Percentiles rank a stretch among this genome's conserved stretches.
These are phyloP conservation scores for Gonatopus flavifemur DNA, from an alignment of 1,140 invertebrate species.

Conservation along the genomic window DNA sequence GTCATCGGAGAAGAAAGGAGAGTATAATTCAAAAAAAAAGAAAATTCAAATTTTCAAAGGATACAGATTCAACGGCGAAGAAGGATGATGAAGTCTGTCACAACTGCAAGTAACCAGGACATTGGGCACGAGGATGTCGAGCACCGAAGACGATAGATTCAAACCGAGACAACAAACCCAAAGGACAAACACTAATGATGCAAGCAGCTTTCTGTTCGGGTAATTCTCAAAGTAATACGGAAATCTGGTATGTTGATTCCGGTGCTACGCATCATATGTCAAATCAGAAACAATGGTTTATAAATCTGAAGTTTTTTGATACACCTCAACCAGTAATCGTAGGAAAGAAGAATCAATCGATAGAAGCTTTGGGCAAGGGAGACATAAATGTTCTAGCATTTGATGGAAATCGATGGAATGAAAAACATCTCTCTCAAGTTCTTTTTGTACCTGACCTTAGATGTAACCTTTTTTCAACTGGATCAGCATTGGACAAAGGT, in stretches of 20 bases:
- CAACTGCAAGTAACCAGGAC: slow-evolving; percentile 8
- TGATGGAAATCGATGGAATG: slow-evolving; percentile 22
- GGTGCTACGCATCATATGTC: slow-evolving; percentile 32
- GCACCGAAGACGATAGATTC: background rate
- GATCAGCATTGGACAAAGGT: slow-evolving; percentile 34
- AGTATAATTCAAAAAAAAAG: background rate
- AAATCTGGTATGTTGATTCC: slow-evolving; percentile 20
- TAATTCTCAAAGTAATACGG: background rate
- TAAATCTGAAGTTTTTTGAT: slow-evolving; percentile 4
- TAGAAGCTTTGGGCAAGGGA: slow-evolving; percentile 27
- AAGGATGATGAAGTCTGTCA: slow-evolving; percentile 3
- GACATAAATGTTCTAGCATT: slow-evolving; percentile 33
- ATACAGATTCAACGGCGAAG: background rate
- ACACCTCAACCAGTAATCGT: slow-evolving; percentile 14
- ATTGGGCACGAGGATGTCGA: slow-evolving; percentile 11
- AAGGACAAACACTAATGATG: slow-evolving; percentile 5
- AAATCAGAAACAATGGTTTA: slow-evolving; percentile 18
- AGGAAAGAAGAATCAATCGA: slow-evolving; percentile 22
- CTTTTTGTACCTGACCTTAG: slow-evolving; percentile 49
- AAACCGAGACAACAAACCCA: slow-evolving; percentile 1
- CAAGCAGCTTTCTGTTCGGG: slow-evolving; percentile 5
- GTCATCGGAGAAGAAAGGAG: slow-evolving; percentile 2
- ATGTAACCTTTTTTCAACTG: slow-evolving; percentile 51
- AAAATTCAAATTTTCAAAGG: background rate
- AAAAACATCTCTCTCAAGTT: slow-evolving; percentile 41